Base-by-base conservation (phyloP, 2,888 invertebrate species). In the Adela reaumurella region DNA sequence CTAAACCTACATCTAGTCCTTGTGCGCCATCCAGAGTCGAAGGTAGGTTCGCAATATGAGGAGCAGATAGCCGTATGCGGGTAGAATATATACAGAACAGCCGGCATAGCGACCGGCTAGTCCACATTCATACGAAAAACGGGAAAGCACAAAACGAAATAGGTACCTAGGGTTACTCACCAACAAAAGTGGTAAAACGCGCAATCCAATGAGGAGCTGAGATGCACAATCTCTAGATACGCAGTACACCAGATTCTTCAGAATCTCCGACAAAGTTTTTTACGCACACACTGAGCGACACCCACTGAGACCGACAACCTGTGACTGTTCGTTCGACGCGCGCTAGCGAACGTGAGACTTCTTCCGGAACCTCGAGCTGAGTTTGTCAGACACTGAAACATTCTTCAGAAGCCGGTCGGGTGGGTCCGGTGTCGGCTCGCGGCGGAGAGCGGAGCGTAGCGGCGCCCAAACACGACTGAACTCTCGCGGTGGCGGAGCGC, bases 221-320 rank as follows among this genome's bases (percentile, higher is more conserved):
- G 71, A 70, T 70, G 73, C 74, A 74, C 78, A 77, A 74, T 73
- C 70, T n/a, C n/a, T n/a, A n/a, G n/a, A n/a, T n/a, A n/a, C n/a
- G n/a, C n/a, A n/a, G n/a, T n/a, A 71, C 76, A 74, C 77, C 74
- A 76, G 71, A 76, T 74, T 76, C 74, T 78, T 80, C 73, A 79
- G 73, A 78, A 78, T 79, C 76, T 77, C 71, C 76, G 76, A 74
- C 70, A 70, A 78, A 78, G 78, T 80, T 80, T 80, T 80, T 78
- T 80, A 63, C 79, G 71, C 71, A 80, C 79, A 72, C 79, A 80
- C 76, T 78, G 79, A 67, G 78, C 76, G 68, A 78, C 78, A 78
- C 76, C 74, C 78, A 79, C 79, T 79, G 74, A 76, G 70, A 79
- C 79, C 78, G 74, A 76, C 69, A 77, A 76, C 76, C 74, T 77